phyloP scores from a whole-genome alignment of 2,888 invertebrate species.

The Petrophora chlorosata region DNA sequence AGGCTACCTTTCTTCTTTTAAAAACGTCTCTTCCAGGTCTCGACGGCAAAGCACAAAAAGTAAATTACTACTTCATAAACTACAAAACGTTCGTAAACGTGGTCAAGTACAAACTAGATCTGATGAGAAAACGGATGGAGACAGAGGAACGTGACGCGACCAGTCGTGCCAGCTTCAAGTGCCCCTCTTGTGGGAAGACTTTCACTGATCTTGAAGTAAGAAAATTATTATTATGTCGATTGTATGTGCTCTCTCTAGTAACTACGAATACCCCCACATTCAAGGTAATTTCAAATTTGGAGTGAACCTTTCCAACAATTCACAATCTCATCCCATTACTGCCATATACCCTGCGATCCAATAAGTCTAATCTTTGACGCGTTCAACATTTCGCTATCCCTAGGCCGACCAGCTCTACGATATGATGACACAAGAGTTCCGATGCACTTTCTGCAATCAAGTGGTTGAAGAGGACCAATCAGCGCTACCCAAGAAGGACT shows the following conservation, averaged over 20 bases:
- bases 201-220: slow-evolving; percentile 96
- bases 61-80: slow-evolving; percentile 98
- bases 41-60: slow-evolving; percentile 97
- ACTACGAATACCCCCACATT: too few species aligned
- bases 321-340: too few species aligned
- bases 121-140: slow-evolving; percentile 97
- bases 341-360: too few species aligned
- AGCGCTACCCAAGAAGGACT: slow-evolving; percentile 96
- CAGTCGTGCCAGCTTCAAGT: slow-evolving; percentile 97
- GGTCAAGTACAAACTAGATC: slow-evolving; percentile 97
- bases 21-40: slow-evolving; percentile 79
- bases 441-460: slow-evolving; percentile 94
- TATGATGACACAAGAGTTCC: slow-evolving; percentile 91
- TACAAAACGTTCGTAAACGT: slow-evolving; percentile 99
- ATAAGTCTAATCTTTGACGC: too few species aligned
- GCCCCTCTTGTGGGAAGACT: slow-evolving; percentile 94
- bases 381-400: slow-evolving; percentile 32
- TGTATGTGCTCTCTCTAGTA: too few species aligned
- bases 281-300: too few species aligned
- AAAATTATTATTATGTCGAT: not conserved
- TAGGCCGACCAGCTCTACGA: slow-evolving; percentile 95
- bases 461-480: slow-evolving; percentile 97
- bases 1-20: not conserved
- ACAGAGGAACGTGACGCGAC: slow-evolving; percentile 97
- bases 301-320: too few species aligned